These are phyloP conservation scores for Strigops habroptila DNA, from an alignment of 2,113 vertebrate genomes.

Conservation along the genomic window DNA sequence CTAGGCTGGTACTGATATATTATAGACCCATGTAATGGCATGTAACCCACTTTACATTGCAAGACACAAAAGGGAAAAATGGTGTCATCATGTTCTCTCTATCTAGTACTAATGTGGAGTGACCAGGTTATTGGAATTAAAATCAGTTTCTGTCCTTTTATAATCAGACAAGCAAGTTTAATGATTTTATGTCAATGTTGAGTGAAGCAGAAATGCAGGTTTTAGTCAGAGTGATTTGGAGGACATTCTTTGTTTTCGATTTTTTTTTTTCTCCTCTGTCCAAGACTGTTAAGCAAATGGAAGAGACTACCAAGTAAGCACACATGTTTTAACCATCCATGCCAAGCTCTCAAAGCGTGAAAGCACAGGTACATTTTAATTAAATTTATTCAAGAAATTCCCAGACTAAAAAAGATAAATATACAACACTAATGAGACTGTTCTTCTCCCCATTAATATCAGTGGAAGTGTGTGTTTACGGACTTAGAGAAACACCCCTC, in stretches of 20 bases:
- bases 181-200: not conserved
- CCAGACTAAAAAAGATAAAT: not conserved
- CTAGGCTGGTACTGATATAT: not conserved
- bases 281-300: not conserved
- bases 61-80: not conserved
- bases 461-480: not conserved
- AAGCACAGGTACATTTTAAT: not conserved
- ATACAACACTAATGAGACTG: not conserved
- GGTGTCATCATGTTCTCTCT: not conserved
- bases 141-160: not conserved
- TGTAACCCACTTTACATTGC: not conserved
- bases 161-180: not conserved
- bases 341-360: not conserved
- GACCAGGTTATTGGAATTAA: not conserved
- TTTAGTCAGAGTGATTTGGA: not conserved
- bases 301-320: not conserved
- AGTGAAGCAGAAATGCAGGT: not conserved
- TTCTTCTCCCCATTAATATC: not conserved
- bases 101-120: not conserved
- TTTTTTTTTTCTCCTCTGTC: fast-evolving
- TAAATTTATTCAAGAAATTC: conserved; percentile 13
- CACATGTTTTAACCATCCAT: not conserved
- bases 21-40: not conserved
- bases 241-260: fast-evolving
- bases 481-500: not conserved